Evolutionary conservation across 2,113 vertebrate species (phyloP).

Genomic region (Toxotes chatareus): DNA sequence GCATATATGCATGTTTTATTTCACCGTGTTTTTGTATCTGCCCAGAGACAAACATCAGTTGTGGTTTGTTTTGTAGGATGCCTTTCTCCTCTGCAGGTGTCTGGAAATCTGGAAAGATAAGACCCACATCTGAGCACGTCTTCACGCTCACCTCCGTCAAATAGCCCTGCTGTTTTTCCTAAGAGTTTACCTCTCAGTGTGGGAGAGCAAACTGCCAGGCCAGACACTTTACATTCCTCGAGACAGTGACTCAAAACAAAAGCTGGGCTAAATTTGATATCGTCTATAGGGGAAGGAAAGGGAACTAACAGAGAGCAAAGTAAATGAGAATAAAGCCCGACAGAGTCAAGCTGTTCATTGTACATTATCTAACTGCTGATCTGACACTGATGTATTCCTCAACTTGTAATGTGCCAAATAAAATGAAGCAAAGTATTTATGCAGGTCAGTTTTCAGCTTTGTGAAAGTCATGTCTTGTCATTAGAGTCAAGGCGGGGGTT

Average conservation of each 20-base stretch:
- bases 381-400: constrained; percentile 40
- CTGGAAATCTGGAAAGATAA: constrained; percentile 65
- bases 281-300: constrained; percentile 5
- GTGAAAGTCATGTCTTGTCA: constrained; percentile 2
- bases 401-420: constrained; percentile 22
- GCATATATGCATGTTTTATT: not conserved
- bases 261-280: constrained; percentile 41
- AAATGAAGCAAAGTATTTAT: constrained; percentile 22
- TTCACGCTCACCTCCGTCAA: constrained; percentile 48
- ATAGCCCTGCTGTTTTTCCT: constrained; percentile 44
- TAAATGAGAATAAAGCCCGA: constrained; percentile 34
- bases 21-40: not conserved
- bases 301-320: constrained; percentile 23
- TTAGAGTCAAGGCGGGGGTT: not conserved
- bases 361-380: constrained; percentile 37
- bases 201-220: constrained; percentile 22
- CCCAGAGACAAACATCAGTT: constrained; percentile 38
- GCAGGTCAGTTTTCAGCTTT: constrained; percentile 30
- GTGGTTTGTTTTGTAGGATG: constrained; percentile 49
- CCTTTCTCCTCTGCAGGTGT: constrained; percentile 47
- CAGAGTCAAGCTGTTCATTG: constrained; percentile 32
- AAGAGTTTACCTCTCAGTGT: constrained; percentile 29
- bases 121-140: constrained; percentile 65
- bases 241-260: constrained; percentile 64
- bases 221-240: constrained; percentile 69